Base-by-base conservation (phyloP, 1,140 invertebrate species). In the Scylla paramamosain region DNA sequence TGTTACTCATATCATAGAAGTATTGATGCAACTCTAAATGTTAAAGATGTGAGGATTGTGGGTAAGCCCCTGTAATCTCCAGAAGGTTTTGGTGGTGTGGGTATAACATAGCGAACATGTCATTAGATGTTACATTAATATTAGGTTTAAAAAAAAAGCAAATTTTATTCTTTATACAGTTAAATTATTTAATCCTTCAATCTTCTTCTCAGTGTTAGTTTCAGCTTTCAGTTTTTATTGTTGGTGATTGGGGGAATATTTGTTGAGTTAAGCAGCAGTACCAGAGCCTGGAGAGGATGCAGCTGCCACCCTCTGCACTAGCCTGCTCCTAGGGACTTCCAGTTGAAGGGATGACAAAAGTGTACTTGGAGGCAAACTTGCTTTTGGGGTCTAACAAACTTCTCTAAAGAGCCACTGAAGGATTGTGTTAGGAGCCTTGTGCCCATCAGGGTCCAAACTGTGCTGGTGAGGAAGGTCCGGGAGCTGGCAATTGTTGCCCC, bases 1-100 rank as follows among this genome's bases (percentile, higher is more conserved):
- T 95, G 90, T 93, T 94, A 94, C 48, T 92, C 84, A 92, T 92
- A 95, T 95, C 91, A 95, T 95, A 95, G 90, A 52, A 91, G 91
- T 94, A 94, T 91, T 91, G 93, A 94, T 94, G 91, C 86, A 94
- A 94, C 84, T 94, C 31, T 92, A 88, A 92, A 86, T 95, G 91
- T 92, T 95, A 67, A 48, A 95, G 90, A 95, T 93, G 91, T 86
- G 94, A 95, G 90, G 91, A 84, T 95, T 84, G 59, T 86, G 90
- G 83, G 67, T 77, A 82, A 87, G 84, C 91, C 94, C 91, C 20
- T 92, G 94, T 94, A 92, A 92, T 92, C 84, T 92, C 91, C 84
- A 59, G 59, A 52, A 95, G 84, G 92, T 52, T 92, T 95, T 39
- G 91, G 52, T 95, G 84, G 94, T 95, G 94, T 95, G 91, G 87